Percentiles rank a stretch among this genome's conserved stretches.
phyloP scores from a whole-genome alignment of 2,888 invertebrate species.

The Subacronicta megacephala region DNA sequence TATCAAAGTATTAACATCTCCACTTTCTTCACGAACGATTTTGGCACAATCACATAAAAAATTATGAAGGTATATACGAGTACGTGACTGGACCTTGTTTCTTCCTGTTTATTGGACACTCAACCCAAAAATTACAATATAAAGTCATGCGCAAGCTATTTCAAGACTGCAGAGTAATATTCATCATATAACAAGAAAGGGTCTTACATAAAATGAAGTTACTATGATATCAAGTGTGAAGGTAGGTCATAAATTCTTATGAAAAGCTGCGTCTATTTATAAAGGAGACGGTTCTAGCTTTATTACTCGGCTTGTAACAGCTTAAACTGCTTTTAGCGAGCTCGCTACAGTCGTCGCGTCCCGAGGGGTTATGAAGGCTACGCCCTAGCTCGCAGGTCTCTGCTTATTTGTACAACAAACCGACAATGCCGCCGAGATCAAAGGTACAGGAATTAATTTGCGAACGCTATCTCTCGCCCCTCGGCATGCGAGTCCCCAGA shows the following conservation, averaged over 20 bases:
- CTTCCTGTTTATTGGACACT: constrained; percentile 44
- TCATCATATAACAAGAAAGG: constrained; percentile 48
- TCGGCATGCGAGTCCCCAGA: constrained; percentile 58
- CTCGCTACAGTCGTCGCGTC: constrained; percentile 61
- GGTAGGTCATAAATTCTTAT: constrained; percentile 47
- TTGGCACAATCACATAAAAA: constrained; percentile 50
- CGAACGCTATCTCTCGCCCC: constrained; percentile 74
- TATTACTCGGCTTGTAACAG: constrained; percentile 67
- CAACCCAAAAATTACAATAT: constrained; percentile 39
- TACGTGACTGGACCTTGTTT: constrained; percentile 43
- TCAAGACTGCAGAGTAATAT: constrained; percentile 49
- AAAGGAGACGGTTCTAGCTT: constrained; percentile 48
- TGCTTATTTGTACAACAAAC: constrained; percentile 81
- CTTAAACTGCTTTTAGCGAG: constrained; percentile 67
- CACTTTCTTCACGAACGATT: constrained; percentile 28
- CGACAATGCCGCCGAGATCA: constrained; percentile 82
- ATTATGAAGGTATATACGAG: constrained; percentile 48
- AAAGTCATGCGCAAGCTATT: constrained; percentile 38
- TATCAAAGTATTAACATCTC: constrained; percentile 30
- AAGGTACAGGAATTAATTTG: constrained; percentile 85
- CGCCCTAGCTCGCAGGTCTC: constrained; percentile 51
- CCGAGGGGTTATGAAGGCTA: constrained; percentile 66
- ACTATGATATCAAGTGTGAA: constrained; percentile 42
- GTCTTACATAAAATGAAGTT: constrained; percentile 47
- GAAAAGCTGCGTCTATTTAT: constrained; percentile 48